Conservation (phyloP, 2,888 invertebrate genomes). For the Drosophila picticornis region DNA sequence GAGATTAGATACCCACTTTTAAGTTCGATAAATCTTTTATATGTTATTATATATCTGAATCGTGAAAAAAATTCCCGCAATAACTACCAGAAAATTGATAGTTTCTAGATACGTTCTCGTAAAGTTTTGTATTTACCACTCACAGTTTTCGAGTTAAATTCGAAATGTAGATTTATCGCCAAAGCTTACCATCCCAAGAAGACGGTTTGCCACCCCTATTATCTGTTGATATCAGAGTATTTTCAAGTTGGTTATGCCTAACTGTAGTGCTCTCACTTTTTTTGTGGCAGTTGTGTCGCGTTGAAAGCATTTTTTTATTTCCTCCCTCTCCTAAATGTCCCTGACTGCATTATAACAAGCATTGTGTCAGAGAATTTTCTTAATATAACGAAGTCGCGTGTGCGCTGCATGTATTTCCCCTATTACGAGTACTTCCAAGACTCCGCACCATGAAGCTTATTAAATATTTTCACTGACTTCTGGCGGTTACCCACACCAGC, state of each 20-base stretch:
- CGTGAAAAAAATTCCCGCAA: neutral
- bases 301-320: conserved; percentile 41
- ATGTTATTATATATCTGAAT: neutral
- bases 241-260: neutral
- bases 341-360: conserved; percentile 66
- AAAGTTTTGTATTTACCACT: neutral
- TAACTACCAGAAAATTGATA: neutral
- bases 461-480: conserved; percentile 52
- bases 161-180: too few relatives aligned
- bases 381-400: conserved; percentile 69
- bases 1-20: neutral
- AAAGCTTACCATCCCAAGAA: neutral
- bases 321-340: conserved; percentile 55
- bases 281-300: conserved; percentile 17
- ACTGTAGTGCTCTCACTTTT: conserved; percentile 2
- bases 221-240: neutral
- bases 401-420: conserved; percentile 58
- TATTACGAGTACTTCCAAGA: conserved; percentile 50
- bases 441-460: conserved; percentile 50
- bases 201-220: neutral
- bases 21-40: neutral
- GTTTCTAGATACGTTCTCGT: neutral
- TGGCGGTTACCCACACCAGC: conserved; percentile 47
- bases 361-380: conserved; percentile 46
- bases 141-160: neutral